Evolutionary conservation across 2,888 invertebrate species (phyloP).

Genomic region (Pherbina coryleti): DNA sequence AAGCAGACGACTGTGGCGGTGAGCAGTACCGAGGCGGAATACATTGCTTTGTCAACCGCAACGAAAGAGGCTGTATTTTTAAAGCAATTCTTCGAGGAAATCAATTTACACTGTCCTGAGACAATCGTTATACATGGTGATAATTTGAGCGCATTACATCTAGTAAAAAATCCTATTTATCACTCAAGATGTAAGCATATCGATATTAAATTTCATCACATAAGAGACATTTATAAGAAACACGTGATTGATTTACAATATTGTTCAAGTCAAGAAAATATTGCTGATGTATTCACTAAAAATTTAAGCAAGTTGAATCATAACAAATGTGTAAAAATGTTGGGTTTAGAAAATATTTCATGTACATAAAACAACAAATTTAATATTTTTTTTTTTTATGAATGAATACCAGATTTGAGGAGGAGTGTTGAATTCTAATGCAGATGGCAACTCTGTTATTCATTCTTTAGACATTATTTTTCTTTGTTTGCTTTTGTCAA

Average conservation of each 20-base stretch:
- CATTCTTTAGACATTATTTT: too few relatives aligned
- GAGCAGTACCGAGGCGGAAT: too few relatives aligned
- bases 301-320: constrained; percentile 36
- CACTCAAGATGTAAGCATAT: too few relatives aligned
- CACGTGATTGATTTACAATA: constrained; percentile 39
- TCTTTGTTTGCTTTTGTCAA: too few relatives aligned
- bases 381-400: neutral
- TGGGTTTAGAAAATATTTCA: constrained; percentile 27
- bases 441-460: too few relatives aligned
- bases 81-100: neutral
- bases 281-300: too few relatives aligned
- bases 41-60: constrained; percentile 44
- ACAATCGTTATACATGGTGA: too few relatives aligned
- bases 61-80: constrained; percentile 13
- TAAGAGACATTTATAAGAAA: constrained; percentile 33
- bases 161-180: too few relatives aligned
- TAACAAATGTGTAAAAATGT: constrained; percentile 32
- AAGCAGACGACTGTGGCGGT: constrained; percentile 45
- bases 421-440: constrained; percentile 43
- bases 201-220: too few relatives aligned
- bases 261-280: constrained; percentile 37
- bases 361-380: constrained; percentile 1
- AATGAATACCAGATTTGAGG: constrained; percentile 41
- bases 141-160: too few relatives aligned
- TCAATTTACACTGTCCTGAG: constrained; percentile 7